Evolutionary conservation across 1,140 invertebrate species (phyloP), one percentile per base, ranked within the genome.

Genomic region (Gryon sp.): DNA sequence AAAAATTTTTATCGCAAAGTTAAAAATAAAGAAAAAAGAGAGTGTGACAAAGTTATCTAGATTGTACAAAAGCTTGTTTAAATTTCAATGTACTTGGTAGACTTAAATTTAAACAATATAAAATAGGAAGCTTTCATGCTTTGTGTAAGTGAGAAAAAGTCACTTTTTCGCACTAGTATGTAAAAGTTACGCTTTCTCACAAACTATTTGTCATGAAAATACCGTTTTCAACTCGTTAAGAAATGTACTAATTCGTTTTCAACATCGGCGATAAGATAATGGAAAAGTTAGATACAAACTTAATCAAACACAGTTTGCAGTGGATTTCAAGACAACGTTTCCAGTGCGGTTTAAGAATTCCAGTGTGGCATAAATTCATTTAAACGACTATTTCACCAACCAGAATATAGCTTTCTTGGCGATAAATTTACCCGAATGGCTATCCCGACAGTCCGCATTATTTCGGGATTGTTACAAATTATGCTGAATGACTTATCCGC

Each of bases 391-490:
- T 63, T 59, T 70, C 63, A 65, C 57, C 60, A 78, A 73, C 70
- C 70, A 48, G 15, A 72, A 66, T 73, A 73, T 69, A 66, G 63
- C 63, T 76, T 73, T 72, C 73, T 53, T 69, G 57, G 45, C 69
- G 59, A 80, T 82, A 80, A 82, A 82, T 80, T 53, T 36, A 26
- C 48, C 36, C 48, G 48, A 81, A 81, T 73, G 69, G 62, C 76
- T 65, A 77, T 76, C 50, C 53, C 78, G 65, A 78, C 75, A 59
- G 41, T 18, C 45, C 59, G 34, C 69, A 75, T 72, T 80, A 80
- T 82, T 82, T 82, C 52, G 76, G 70, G 68, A 65, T 80, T 62
- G 76, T 82, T 80, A 63, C 69, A 73, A 82, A 82, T 82, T 80
- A 77, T 65, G 53, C 38, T 11, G 52, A 40, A 62, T 65, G 65